A percentile compares a stretch with the other conserved stretches of the same genome.
These are phyloP conservation scores for Helicoverpa zea DNA, from an alignment of 1,140 invertebrate species.

Conservation along the genomic window DNA sequence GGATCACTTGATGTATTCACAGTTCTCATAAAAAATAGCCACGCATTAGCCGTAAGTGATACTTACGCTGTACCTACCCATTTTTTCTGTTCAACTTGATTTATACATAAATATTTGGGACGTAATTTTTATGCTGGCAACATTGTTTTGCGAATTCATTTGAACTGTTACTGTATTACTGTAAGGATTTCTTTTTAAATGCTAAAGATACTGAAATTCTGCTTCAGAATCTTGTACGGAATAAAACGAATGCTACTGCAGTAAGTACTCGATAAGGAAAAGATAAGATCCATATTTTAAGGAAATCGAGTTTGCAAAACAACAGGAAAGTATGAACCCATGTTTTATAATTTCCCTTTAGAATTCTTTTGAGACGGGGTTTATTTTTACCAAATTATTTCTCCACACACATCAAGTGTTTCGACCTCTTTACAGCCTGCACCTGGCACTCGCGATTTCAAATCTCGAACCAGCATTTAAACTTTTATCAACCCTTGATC, in stretches of 20 bases:
- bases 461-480: slow-evolving; percentile 21
- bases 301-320: background rate
- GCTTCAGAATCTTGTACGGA: background rate
- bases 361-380: too few species aligned
- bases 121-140: slow-evolving; percentile 21
- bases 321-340: background rate
- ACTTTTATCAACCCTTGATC: slow-evolving; percentile 22
- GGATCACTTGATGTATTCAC: slow-evolving; percentile 58
- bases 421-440: background rate
- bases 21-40: slow-evolving; percentile 59
- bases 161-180: background rate
- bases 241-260: too few species aligned
- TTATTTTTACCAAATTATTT: too few species aligned
- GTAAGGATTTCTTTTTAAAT: background rate
- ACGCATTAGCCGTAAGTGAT: slow-evolving; percentile 58
- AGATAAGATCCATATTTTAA: background rate
- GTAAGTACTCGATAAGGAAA: too few species aligned
- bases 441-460: slow-evolving; percentile 12
- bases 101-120: slow-evolving; percentile 47
- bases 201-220: background rate
- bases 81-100: slow-evolving; percentile 36
- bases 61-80: slow-evolving; percentile 41
- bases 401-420: too few species aligned
- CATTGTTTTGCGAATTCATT: slow-evolving; percentile 30
- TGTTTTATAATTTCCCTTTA: too few species aligned